These are phyloP conservation scores for Colostygia pectinataria DNA, from an alignment of 2,888 invertebrate genomes.

Conservation along the genomic window DNA sequence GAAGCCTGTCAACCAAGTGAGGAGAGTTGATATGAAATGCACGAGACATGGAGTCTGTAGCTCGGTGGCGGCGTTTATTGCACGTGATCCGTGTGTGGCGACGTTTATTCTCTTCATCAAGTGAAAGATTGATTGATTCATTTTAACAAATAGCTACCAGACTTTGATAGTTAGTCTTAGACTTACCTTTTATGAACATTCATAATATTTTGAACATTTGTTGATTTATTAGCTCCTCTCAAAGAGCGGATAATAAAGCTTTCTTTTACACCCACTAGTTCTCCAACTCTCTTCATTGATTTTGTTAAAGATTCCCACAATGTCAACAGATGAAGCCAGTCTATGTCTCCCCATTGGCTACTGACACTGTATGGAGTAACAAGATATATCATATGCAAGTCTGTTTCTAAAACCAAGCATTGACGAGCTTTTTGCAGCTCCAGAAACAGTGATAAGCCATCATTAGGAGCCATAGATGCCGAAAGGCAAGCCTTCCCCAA, in stretches of 20 bases:
- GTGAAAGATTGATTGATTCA: no score
- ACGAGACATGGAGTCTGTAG: no score
- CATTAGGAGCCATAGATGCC: slow-evolving; percentile 97
- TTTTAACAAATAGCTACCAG: no score
- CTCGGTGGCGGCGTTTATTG: no score
- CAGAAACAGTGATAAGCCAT: slow-evolving; percentile 93
- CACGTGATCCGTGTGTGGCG: no score
- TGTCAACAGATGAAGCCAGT: slow-evolving; percentile 91
- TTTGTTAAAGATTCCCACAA: slow-evolving; percentile 91
- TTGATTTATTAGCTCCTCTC: slow-evolving; percentile 84
- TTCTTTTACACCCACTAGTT: slow-evolving; percentile 94
- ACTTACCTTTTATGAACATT: slow-evolving; percentile 86
- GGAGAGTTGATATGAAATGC: no score
- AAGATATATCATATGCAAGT: slow-evolving; percentile 96
- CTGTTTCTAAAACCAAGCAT: slow-evolving; percentile 95
- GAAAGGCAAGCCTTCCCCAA: slow-evolving; percentile 96
- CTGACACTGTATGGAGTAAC: slow-evolving; percentile 97
- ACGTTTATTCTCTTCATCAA: no score
- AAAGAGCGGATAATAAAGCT: slow-evolving; percentile 91
- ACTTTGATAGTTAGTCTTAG: background rate
- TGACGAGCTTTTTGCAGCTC: slow-evolving; percentile 95
- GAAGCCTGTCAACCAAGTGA: no score
- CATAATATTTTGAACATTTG: slow-evolving; percentile 78
- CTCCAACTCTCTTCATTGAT: slow-evolving; percentile 93
- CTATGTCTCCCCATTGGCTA: slow-evolving; percentile 89